Conservation (phyloP, 2,797 vertebrate species). For the Fratercula arctica region DNA sequence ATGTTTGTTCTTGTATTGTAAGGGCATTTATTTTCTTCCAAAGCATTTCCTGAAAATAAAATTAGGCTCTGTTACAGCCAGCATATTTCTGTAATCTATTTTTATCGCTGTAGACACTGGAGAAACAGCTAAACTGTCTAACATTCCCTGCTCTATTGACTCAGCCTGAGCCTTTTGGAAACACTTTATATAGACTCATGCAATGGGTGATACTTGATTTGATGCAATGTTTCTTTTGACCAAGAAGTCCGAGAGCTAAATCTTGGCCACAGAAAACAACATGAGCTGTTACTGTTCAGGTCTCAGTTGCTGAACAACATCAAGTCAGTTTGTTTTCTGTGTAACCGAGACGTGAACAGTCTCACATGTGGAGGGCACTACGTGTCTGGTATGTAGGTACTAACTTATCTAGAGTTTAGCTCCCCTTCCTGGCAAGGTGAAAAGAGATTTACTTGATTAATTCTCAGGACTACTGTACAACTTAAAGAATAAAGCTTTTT, state of each 20-base stretch:
- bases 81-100: slow-evolving; percentile 46
- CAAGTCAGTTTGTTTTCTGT: neutral
- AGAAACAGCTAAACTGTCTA: slow-evolving; percentile 45
- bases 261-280: neutral
- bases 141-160: slow-evolving; percentile 40
- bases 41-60: slow-evolving; percentile 51
- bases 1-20: neutral
- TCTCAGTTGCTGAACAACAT: neutral
- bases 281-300: neutral
- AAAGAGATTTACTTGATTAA: neutral
- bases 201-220: neutral
- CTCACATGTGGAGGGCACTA: neutral
- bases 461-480: neutral
- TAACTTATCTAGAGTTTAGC: neutral
- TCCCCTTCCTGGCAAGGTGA: neutral
- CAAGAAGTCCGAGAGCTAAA: neutral
- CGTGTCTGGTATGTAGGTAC: neutral
- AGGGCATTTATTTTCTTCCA: neutral
- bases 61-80: neutral
- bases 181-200: neutral
- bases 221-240: neutral
- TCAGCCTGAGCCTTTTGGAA: slow-evolving; percentile 39
- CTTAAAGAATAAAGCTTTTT: neutral
- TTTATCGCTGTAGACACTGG: slow-evolving; percentile 13
- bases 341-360: neutral